These are phyloP conservation scores for Athene noctua DNA, from an alignment of 2,113 vertebrate species.

Conservation along the genomic window DNA sequence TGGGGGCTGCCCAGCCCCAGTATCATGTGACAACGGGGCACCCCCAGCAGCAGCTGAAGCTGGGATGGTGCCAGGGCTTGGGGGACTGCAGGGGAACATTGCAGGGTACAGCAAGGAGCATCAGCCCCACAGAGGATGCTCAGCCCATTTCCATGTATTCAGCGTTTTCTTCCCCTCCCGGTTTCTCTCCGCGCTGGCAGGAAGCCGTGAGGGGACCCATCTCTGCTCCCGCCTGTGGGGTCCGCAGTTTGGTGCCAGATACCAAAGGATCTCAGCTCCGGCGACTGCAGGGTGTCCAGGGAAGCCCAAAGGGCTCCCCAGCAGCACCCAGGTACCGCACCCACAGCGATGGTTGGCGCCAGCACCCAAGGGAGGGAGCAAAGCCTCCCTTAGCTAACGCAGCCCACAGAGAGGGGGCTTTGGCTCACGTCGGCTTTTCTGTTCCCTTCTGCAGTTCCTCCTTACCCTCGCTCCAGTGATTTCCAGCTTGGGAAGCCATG, in stretches of 20 bases:
- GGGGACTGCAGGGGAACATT: not conserved
- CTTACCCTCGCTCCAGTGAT: not conserved
- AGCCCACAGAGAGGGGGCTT: not conserved
- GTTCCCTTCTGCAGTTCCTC: not conserved
- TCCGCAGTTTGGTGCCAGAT: not conserved
- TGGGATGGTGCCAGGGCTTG: not conserved
- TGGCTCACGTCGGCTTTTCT: not conserved
- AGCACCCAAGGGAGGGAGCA: not conserved
- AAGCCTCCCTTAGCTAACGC: not conserved
- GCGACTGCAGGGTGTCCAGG: not conserved
- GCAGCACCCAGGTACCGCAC: not conserved
- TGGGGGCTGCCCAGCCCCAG: not conserved
- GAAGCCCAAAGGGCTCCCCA: not conserved
- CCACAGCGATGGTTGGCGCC: not conserved
- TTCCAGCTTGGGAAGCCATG: constrained; percentile 37
- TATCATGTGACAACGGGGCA: fast-evolving
- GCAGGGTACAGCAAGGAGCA: fast-evolving
- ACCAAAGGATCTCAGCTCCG: not conserved
- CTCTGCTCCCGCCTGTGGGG: fast-evolving
- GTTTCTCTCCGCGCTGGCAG: not conserved
- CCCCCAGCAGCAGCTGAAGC: not conserved
- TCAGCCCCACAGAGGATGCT: not conserved
- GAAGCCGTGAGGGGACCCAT: not conserved
- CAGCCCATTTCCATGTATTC: not conserved
- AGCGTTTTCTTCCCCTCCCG: not conserved